phyloP scores from a whole-genome alignment of 2,113 vertebrate genomes.

The Poecile atricapillus region DNA sequence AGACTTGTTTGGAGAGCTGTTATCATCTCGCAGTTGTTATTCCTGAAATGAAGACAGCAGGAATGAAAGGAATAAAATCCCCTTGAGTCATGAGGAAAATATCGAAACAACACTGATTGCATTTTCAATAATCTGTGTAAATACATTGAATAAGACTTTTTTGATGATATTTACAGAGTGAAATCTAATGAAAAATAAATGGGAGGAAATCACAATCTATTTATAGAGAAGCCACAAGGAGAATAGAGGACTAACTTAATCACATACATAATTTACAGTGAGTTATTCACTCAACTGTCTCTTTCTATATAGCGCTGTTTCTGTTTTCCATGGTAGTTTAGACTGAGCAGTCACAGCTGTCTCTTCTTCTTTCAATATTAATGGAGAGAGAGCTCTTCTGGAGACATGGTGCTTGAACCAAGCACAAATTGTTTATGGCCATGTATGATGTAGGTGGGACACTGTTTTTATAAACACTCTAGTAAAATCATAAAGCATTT shows the following conservation, averaged over 20 bases:
- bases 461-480: background rate
- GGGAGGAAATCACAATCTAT: background rate
- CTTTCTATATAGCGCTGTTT: background rate
- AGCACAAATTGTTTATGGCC: background rate
- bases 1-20: background rate
- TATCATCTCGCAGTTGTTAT: background rate
- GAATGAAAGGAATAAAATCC: background rate
- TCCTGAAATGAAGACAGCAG: background rate
- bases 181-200: slow-evolving; percentile 21
- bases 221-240: background rate
- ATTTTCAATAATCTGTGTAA: background rate
- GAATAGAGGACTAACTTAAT: slow-evolving; percentile 34
- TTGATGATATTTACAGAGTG: background rate
- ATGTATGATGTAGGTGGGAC: background rate
- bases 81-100: background rate
- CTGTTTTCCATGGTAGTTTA: background rate
- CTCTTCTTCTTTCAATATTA: slow-evolving; percentile 47
- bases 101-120: background rate
- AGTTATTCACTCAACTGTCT: background rate
- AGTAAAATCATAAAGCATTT: background rate
- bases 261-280: background rate
- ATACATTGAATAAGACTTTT: background rate
- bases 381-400: background rate
- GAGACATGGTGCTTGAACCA: background rate
- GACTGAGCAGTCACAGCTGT: background rate